Evolutionary conservation across 2,797 vertebrate species (phyloP).

Genomic region (Chloroceryle inda): DNA sequence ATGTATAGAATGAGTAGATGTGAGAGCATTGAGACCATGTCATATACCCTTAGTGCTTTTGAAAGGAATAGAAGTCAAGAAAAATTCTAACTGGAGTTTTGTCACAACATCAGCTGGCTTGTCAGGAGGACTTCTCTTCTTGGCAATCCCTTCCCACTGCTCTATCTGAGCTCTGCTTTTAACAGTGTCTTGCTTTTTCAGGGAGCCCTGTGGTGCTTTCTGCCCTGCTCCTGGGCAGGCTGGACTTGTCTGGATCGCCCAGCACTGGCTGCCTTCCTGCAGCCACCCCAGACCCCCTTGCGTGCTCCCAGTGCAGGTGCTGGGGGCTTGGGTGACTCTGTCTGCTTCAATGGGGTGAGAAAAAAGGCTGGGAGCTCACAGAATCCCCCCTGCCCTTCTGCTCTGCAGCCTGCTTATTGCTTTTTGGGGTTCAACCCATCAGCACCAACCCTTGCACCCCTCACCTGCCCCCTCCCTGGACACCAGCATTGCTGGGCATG

Average conservation of each 20-base stretch:
- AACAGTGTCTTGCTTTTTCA: neutral
- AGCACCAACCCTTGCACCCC: neutral
- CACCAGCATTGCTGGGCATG: rapidly evolving
- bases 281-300: neutral
- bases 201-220: neutral
- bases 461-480: neutral
- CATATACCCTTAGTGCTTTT: neutral
- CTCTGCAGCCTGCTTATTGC: neutral
- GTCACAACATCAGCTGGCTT: neutral
- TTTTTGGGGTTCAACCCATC: neutral
- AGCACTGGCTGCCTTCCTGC: neutral
- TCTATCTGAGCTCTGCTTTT: neutral
- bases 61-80: neutral
- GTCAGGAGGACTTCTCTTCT: rapidly evolving
- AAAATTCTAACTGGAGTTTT: neutral
- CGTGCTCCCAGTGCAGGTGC: neutral
- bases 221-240: neutral
- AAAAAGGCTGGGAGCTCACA: neutral
- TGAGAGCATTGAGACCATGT: neutral
- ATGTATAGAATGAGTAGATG: neutral
- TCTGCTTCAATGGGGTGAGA: rapidly evolving
- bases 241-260: neutral
- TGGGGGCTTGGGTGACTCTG: neutral
- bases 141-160: neutral
- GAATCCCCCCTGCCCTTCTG: neutral